phyloP scores from a whole-genome alignment of 2,888 invertebrate genomes.

The Steromphala cineraria region DNA sequence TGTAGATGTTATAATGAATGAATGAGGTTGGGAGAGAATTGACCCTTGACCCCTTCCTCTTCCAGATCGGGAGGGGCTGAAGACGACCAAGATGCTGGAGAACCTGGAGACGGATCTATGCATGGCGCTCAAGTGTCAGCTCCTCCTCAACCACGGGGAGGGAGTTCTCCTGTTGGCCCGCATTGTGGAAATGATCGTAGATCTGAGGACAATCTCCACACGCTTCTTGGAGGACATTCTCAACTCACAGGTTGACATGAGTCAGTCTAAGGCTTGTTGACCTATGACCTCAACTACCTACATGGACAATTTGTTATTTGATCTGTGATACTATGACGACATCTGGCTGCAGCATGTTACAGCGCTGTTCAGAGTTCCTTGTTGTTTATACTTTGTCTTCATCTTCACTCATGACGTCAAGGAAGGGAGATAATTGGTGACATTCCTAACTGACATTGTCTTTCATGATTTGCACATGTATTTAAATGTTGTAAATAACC shows the following conservation, averaged over 20 bases:
- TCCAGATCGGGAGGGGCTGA: slow-evolving; percentile 56
- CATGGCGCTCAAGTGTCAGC: slow-evolving; percentile 66
- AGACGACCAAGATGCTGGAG: slow-evolving; percentile 49
- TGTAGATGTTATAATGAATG: too few relatives aligned
- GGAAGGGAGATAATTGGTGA: neutral
- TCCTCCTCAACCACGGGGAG: slow-evolving; percentile 66
- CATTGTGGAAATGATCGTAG: slow-evolving; percentile 56
- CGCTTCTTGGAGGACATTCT: slow-evolving; percentile 58
- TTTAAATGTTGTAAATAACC: too few relatives aligned
- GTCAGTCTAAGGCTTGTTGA: neutral
- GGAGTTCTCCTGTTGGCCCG: slow-evolving; percentile 53
- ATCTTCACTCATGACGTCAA: neutral
- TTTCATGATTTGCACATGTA: too few relatives aligned
- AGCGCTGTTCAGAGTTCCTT: too few relatives aligned
- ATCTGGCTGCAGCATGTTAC: neutral
- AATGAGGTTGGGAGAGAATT: too few relatives aligned
- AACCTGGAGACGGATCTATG: slow-evolving; percentile 64
- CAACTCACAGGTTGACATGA: slow-evolving; percentile 59
- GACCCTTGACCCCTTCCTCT: neutral
- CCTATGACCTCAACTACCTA: neutral
- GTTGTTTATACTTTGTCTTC: neutral
- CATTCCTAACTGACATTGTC: too few relatives aligned
- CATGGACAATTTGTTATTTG: neutral
- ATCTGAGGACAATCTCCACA: slow-evolving; percentile 56
- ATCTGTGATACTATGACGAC: slow-evolving; percentile 1